Percentiles rank a stretch among this genome's conserved stretches.
Conservation (phyloP, 2,797 vertebrate species). For the Neosilurus mollespiculum region DNA sequence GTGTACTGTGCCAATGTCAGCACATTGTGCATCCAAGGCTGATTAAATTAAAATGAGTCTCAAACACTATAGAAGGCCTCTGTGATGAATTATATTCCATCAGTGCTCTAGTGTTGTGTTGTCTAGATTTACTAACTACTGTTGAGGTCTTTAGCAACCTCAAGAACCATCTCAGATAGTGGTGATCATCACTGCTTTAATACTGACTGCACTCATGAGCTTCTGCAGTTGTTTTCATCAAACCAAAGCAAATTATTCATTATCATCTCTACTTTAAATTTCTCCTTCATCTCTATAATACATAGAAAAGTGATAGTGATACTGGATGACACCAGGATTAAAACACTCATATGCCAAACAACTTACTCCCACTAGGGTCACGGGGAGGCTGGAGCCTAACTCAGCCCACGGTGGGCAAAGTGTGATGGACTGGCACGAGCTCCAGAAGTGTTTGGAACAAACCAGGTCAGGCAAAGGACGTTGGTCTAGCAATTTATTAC, state of each 20-base stretch:
- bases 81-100: slow-evolving; percentile 4
- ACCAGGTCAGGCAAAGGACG: too few relatives aligned
- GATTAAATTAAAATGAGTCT: slow-evolving; percentile 22
- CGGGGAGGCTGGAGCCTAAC: too few relatives aligned
- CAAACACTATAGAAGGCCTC: neutral
- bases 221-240: neutral
- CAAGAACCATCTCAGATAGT: neutral
- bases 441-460: too few relatives aligned
- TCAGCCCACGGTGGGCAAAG: too few relatives aligned
- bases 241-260: neutral
- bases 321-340: too few relatives aligned
- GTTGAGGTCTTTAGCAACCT: neutral
- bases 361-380: too few relatives aligned
- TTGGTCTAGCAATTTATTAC: too few relatives aligned
- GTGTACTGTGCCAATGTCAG: slow-evolving; percentile 35
- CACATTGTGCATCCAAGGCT: slow-evolving; percentile 32
- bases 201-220: neutral
- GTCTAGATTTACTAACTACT: neutral
- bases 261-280: neutral
- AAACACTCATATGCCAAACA: too few relatives aligned
- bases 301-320: too few relatives aligned
- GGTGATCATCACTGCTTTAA: neutral
- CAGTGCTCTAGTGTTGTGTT: neutral
- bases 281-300: neutral
- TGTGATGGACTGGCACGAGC: too few relatives aligned